Evolutionary conservation across 1,140 invertebrate species (phyloP), one percentile per base, ranked within the genome.

Genomic region (Pseudachorutes palmiensis): DNA sequence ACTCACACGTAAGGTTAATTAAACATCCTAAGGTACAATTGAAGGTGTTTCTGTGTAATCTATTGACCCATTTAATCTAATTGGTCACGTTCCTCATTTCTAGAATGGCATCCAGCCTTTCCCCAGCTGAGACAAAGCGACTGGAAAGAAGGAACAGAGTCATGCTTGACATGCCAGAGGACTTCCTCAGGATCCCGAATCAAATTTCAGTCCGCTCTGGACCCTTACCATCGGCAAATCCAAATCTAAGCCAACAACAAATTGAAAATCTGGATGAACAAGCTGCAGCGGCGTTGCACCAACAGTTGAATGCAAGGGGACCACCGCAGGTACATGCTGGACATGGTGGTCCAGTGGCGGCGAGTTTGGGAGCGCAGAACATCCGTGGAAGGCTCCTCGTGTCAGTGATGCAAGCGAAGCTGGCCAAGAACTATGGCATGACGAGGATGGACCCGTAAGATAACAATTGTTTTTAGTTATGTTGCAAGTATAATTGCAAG

Each of bases 341-440:
- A 69, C 79, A 73, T 62, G 78, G 83, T 60, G 80, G 84, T 22
- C 79, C 83, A n/a, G 84, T 86, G 73, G 77, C 85, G 61, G 81
- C 85, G 62, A 90, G 90, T 1, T 22, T 55, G 31, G 41, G 24
- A 31, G 26, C 64, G 24, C 65, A 65, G 48, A 70, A 72, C 65
- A 69, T 73, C 48, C 61, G 71, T 29, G 66, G 61, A 19, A 41
- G 68, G 36, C 64, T 69, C 48, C 63, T 72, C 28, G 72, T 71
- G 58, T 72, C 70, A 24, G 70, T 72, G 9, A 74, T 68, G 66
- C 67, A 74, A 66, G 89, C 94, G 9, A 94, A 92, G 80, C 81
- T 98, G 62, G 87, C 88, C 1, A 97, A 97, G 80, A 98, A 97
- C 79, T 98, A 98, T 86, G 94, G 95, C 36, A 82, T 98, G 71